phyloP scores from a whole-genome alignment of 2,113 vertebrate genomes.

The Clarias gariepinus region DNA sequence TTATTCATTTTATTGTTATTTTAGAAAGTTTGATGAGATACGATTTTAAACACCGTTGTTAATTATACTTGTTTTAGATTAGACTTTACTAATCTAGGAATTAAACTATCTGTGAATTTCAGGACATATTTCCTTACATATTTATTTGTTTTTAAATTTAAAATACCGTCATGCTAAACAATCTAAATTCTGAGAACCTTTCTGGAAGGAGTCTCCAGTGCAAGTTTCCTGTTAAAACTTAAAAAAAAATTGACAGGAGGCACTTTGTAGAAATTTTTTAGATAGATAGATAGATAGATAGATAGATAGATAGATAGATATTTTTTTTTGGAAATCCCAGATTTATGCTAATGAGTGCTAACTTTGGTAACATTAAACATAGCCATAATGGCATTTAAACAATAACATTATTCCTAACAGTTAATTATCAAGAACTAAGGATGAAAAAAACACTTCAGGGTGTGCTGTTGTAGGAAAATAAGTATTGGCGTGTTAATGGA shows the following conservation, averaged over 20 bases:
- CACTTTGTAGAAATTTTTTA: no score
- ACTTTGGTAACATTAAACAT: not conserved
- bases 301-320: no score
- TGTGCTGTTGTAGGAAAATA: not conserved
- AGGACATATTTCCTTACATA: not conserved
- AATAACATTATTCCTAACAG: not conserved
- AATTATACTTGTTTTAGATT: no score
- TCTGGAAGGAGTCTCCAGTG: not conserved
- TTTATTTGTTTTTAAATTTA: not conserved
- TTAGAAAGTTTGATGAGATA: no score
- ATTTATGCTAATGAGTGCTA: not conserved
- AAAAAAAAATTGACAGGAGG: no score
- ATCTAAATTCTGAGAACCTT: not conserved
- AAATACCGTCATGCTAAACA: not conserved
- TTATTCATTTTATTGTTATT: no score
- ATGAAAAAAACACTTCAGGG: not conserved
- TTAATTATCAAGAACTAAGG: not conserved
- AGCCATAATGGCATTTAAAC: no score
- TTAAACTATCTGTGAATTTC: not conserved
- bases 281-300: no score
- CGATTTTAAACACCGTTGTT: no score
- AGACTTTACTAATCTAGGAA: no score
- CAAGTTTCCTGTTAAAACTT: not conserved
- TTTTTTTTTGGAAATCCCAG: no score
- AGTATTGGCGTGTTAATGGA: not conserved